Conservation (phyloP, 2,797 vertebrate genomes). For the Lates japonicus region DNA sequence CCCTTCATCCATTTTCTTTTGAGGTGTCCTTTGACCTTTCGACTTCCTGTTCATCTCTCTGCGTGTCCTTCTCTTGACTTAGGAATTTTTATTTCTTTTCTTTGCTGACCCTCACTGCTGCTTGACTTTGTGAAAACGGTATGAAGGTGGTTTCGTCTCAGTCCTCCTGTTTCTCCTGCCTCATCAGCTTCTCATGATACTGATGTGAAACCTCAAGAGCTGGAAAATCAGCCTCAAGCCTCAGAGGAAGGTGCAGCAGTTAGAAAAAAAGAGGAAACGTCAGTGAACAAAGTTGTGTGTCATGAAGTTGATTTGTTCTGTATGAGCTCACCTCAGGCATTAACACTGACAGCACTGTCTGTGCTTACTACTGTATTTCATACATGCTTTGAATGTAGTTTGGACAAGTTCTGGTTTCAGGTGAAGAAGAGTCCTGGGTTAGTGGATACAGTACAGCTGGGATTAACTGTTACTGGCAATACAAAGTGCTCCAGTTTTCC, state of each 20-base stretch:
- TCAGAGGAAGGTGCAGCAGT: background rate
- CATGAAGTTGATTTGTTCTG: constrained; percentile 12
- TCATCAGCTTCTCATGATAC: constrained; percentile 6
- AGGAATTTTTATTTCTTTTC: background rate
- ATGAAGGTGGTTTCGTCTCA: constrained; percentile 7
- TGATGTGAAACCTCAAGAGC: constrained; percentile 17
- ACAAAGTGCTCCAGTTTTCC: no score
- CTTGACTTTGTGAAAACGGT: constrained; percentile 29
- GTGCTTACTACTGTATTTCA: background rate
- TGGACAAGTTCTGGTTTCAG: no score
- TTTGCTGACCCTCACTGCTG: constrained; percentile 7
- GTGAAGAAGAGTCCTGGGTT: no score
- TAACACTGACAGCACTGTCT: background rate
- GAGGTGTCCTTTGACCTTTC: constrained; percentile 10
- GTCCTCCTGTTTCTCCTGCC: constrained; percentile 13
- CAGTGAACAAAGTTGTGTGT: constrained; percentile 12
- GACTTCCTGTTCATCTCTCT: constrained; percentile 10
- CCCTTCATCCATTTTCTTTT: background rate
- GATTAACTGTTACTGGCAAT: no score
- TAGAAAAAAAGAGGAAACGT: constrained; percentile 3
- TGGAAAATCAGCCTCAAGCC: background rate
- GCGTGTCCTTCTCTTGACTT: background rate
- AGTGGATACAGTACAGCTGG: no score
- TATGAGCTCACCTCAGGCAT: constrained; percentile 7
- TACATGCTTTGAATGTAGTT: background rate